Evolutionary conservation across 2,113 vertebrate genomes (phyloP).

Genomic region (Phalacrocorax pelagicus): DNA sequence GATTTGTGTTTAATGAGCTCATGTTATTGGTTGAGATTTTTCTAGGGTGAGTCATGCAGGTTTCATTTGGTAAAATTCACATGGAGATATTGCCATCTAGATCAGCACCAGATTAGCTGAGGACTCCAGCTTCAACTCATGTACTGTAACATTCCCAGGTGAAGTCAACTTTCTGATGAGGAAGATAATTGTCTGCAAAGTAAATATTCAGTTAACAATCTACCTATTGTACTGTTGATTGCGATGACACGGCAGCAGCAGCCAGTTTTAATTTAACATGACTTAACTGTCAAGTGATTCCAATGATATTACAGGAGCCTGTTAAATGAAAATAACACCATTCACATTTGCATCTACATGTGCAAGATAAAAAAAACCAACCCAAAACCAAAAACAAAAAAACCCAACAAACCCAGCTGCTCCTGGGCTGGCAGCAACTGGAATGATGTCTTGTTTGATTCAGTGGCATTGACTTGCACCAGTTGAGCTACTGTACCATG

Average conservation of each 20-base stretch:
- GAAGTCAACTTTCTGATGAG: conserved; percentile 52
- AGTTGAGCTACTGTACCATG: fast-evolving
- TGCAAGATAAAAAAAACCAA: not conserved
- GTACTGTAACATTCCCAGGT: conserved; percentile 32
- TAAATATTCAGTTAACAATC: conserved; percentile 53
- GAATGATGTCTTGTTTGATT: not conserved
- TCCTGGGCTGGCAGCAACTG: not conserved
- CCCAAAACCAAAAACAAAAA: not conserved
- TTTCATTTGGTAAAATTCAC: conserved; percentile 39
- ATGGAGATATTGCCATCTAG: conserved; percentile 41
- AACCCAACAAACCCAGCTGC: not conserved
- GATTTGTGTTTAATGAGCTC: conserved; percentile 57
- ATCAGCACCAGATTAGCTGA: conserved; percentile 41
- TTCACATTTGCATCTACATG: conserved; percentile 13
- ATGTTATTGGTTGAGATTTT: conserved; percentile 64
- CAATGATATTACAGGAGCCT: conserved; percentile 19
- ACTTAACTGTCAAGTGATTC: conserved; percentile 17
- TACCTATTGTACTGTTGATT: conserved; percentile 41
- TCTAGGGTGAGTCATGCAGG: conserved; percentile 31
- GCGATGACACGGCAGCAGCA: not conserved
- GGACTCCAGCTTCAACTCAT: conserved; percentile 32
- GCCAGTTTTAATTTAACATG: conserved; percentile 64
- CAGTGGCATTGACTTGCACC: not conserved
- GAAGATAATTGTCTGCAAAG: conserved; percentile 49
- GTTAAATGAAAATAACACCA: conserved; percentile 16